Evolutionary conservation across 2,113 vertebrate genomes (phyloP), one percentile per base, ranked within the genome.

Genomic region (Anas platyrhynchos): DNA sequence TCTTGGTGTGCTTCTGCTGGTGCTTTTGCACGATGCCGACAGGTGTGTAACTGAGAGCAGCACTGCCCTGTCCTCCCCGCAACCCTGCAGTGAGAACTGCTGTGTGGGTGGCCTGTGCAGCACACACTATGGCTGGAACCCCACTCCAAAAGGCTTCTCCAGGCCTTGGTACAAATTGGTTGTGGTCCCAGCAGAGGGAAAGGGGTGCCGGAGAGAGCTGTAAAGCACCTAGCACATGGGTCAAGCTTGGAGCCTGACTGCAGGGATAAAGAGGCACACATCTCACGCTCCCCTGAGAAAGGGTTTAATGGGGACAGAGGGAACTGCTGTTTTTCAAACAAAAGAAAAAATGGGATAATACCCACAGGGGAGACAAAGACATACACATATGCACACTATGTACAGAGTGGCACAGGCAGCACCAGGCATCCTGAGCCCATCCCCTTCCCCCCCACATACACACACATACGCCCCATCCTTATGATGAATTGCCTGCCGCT

Each of bases 281-380:
- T 43, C 71, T 13, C 11, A 5, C 41, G 6, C 27, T 50, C 81
- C 93, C 96, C 93, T 96, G 94, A 96, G 94, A 67, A 87, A 71
- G 89, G 94, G 96, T 96, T 96, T 96, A 95, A 96, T 92, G 34
- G 46, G 11, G 32, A 13, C 48, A 43, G 65, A 43, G 31, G 29
- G 36, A 29, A 58, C 77, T 22, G 80, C 58, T 44, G 72, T 14
- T 48, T 32, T 32, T 17, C 46, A 5, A 34, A 56, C 12, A 27
- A 13, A 13, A 4, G 36, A n/a, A 16, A 44, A 4, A 13, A 17
- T 5, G 11, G 56, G 44, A 15, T 11, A 8, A 52, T 52, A 21
- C 38, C 59, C 56, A 7, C 48, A 13, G 9, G 29, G n/a, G n/a
- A 25, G n/a, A 61, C 21, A 26, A n/a, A 41, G 43, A 80, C 73